Conservation (phyloP, 2,113 vertebrate species). For the Rhabdornis inornatus region DNA sequence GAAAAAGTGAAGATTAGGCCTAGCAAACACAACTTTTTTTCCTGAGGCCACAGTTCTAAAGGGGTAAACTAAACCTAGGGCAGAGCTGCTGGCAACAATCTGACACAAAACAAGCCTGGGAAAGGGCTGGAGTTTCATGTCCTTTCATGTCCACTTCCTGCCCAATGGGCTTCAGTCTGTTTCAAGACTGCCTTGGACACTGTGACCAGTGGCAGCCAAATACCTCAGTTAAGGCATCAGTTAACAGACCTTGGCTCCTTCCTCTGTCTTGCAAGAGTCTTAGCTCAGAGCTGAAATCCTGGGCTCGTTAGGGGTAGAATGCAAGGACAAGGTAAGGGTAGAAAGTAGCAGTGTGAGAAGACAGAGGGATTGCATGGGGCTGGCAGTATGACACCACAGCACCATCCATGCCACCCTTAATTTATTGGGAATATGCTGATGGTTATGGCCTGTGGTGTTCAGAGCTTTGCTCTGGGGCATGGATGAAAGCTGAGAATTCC, state of each 20-base stretch:
- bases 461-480: neutral
- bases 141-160: neutral
- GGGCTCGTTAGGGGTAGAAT: neutral
- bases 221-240: neutral
- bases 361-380: neutral
- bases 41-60: neutral
- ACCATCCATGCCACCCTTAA: neutral
- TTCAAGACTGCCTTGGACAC: neutral
- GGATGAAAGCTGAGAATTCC: neutral
- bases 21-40: neutral
- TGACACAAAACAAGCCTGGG: neutral
- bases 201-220: neutral
- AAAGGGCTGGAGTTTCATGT: neutral
- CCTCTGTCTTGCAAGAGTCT: neutral
- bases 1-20: neutral
- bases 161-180: neutral
- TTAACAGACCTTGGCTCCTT: neutral
- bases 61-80: neutral
- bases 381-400: neutral
- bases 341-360: neutral
- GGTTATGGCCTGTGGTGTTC: neutral
- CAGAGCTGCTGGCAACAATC: neutral
- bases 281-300: neutral
- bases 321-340: neutral
- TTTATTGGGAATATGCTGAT: neutral